These are phyloP conservation scores for Ceratosolen fusciceps DNA, from an alignment of 1,140 invertebrate genomes.

Conservation along the genomic window DNA sequence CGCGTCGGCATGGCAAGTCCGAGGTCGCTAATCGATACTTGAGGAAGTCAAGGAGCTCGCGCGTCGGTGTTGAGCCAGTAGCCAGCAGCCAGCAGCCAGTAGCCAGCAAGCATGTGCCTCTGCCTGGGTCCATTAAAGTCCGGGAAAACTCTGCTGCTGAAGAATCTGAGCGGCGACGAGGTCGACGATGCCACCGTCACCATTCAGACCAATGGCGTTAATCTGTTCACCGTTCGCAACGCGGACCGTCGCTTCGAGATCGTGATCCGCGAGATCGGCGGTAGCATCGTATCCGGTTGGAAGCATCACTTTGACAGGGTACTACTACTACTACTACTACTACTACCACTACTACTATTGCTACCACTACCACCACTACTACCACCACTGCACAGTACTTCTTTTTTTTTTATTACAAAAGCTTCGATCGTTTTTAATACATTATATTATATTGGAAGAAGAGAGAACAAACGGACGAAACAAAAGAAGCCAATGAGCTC, in stretches of 20 bases:
- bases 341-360: too few relatives aligned
- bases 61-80: background rate
- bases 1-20: constrained; percentile 39
- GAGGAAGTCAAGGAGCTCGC: too few relatives aligned
- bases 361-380: too few relatives aligned
- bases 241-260: constrained; percentile 66
- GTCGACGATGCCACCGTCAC: constrained; percentile 82
- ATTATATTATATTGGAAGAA: too few relatives aligned
- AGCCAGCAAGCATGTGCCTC: constrained; percentile 75
- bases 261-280: constrained; percentile 79
- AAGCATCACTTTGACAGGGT: constrained; percentile 79
- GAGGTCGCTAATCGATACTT: constrained; percentile 42
- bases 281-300: constrained; percentile 85
- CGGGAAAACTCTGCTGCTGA: constrained; percentile 86
- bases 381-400: too few relatives aligned
- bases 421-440: too few relatives aligned
- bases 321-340: too few relatives aligned
- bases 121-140: constrained; percentile 84
- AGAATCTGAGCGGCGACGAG: constrained; percentile 78
- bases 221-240: constrained; percentile 78
- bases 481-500: too few relatives aligned
- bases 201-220: constrained; percentile 83
- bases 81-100: too few relatives aligned
- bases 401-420: too few relatives aligned
- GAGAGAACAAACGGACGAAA: too few relatives aligned